A percentile compares a stretch with the other conserved stretches of the same genome.
Evolutionary conservation across 2,888 invertebrate genomes (phyloP).

Genomic region (Miltochrista miniata): DNA sequence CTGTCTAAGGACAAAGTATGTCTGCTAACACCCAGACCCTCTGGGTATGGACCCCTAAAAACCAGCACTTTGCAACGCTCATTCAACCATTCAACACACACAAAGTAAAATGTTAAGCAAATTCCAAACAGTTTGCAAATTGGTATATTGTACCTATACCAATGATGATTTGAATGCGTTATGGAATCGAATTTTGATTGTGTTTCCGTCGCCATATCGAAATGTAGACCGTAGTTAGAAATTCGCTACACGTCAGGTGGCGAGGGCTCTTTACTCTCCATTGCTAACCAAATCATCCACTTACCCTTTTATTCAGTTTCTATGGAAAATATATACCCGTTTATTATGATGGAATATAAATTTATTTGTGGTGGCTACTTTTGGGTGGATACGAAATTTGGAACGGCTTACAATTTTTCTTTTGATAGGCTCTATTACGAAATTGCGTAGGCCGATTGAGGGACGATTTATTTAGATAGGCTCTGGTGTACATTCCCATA

Average conservation of each 20-base stretch:
- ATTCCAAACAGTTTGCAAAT: constrained; percentile 1
- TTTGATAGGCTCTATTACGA: too few species aligned
- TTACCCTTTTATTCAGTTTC: constrained; percentile 56
- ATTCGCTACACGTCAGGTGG: constrained; percentile 63
- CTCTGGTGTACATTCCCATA: too few species aligned
- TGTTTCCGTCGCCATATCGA: constrained; percentile 60
- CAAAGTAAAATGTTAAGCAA: neutral
- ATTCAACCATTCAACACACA: neutral
- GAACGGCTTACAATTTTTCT: too few species aligned
- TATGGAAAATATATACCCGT: constrained; percentile 35
- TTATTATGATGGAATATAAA: constrained; percentile 28
- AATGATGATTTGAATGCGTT: constrained; percentile 66
- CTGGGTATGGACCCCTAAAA: too few species aligned
- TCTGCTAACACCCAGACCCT: too few species aligned
- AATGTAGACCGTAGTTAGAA: constrained; percentile 64
- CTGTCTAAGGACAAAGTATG: neutral
- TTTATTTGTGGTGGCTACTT: constrained; percentile 5
- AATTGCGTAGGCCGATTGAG: too few species aligned
- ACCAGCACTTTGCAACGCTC: neutral
- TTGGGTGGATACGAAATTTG: neutral
- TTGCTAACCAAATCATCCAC: constrained; percentile 65
- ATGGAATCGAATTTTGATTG: constrained; percentile 72
- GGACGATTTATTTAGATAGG: too few species aligned
- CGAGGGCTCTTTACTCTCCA: constrained; percentile 49
- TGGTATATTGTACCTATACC: constrained; percentile 52